Conservation (phyloP, 2,113 vertebrate genomes). For the Nothobranchius furzeri region DNA sequence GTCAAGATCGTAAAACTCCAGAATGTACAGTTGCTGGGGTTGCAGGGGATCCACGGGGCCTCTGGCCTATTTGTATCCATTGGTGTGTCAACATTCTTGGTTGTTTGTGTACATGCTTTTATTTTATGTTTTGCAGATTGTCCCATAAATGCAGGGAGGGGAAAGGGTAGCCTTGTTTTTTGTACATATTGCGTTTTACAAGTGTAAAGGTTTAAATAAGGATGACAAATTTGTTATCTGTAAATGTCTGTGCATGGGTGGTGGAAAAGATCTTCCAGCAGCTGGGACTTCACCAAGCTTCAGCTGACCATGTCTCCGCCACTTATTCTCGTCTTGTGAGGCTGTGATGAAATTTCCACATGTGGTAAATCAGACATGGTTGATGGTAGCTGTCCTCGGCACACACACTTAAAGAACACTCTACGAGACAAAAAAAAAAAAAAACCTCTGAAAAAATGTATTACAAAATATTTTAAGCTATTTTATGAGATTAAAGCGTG, state of each 20-base stretch:
- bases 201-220: not conserved
- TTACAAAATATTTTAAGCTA: not conserved
- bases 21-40: constrained; percentile 72
- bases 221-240: not conserved
- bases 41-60: constrained; percentile 39
- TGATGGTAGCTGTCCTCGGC: constrained; percentile 50
- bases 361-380: constrained; percentile 67
- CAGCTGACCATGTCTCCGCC: constrained; percentile 59
- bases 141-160: constrained; percentile 1
- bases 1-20: constrained; percentile 75
- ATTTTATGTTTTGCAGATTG: constrained; percentile 25
- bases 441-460: not conserved
- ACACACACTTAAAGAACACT: constrained; percentile 22
- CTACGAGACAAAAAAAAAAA: constrained; percentile 1
- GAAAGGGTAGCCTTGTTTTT: not conserved
- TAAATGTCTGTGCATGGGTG: constrained; percentile 48
- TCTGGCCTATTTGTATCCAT: constrained; percentile 60
- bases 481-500: not conserved
- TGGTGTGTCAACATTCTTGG: constrained; percentile 40
- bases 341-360: constrained; percentile 77
- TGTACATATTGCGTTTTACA: not conserved
- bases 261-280: constrained; percentile 47
- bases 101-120: constrained; percentile 47
- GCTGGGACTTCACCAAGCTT: constrained; percentile 48
- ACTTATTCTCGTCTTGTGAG: constrained; percentile 71